Evolutionary conservation across 2,797 vertebrate species (phyloP).

Genomic region (Mallotus villosus): DNA sequence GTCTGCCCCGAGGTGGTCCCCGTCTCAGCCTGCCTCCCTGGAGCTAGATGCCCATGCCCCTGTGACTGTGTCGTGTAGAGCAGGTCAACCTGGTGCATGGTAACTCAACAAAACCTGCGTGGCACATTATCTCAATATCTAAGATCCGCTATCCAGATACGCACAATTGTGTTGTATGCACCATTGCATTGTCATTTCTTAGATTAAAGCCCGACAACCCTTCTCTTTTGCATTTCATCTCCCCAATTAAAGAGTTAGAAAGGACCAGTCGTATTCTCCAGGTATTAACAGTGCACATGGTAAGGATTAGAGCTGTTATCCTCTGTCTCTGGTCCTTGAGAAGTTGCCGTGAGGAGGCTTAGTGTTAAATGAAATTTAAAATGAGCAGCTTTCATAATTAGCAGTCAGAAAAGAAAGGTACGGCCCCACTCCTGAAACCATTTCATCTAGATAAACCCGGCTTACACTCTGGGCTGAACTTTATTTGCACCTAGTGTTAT

Average conservation of each 20-base stretch:
- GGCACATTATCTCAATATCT: conserved; percentile 17
- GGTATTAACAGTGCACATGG: conserved; percentile 75
- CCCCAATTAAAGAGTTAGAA: conserved; percentile 54
- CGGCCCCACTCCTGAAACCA: conserved; percentile 61
- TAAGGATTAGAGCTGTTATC: conserved; percentile 72
- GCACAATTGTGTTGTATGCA: neutral
- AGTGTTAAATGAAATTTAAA: conserved; percentile 68
- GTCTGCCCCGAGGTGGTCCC: conserved; percentile 59
- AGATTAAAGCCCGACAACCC: neutral
- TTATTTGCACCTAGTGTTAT: conserved; percentile 61
- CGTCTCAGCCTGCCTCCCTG: conserved; percentile 21
- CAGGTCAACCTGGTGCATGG: conserved; percentile 14
- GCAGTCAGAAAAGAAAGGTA: conserved; percentile 53
- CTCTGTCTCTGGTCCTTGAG: conserved; percentile 52
- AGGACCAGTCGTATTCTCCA: conserved; percentile 43
- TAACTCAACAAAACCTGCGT: neutral
- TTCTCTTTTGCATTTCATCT: conserved; percentile 24
- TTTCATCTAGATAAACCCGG: conserved; percentile 63
- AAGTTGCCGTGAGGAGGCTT: conserved; percentile 60
- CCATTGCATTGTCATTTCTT: neutral
- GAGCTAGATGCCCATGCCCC: neutral
- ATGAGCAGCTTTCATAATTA: conserved; percentile 65
- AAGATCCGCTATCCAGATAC: conserved; percentile 14
- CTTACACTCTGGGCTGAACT: conserved; percentile 60
- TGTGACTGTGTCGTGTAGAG: neutral